Conservation (phyloP, 2,888 invertebrate genomes). For the Buathra laborator region DNA sequence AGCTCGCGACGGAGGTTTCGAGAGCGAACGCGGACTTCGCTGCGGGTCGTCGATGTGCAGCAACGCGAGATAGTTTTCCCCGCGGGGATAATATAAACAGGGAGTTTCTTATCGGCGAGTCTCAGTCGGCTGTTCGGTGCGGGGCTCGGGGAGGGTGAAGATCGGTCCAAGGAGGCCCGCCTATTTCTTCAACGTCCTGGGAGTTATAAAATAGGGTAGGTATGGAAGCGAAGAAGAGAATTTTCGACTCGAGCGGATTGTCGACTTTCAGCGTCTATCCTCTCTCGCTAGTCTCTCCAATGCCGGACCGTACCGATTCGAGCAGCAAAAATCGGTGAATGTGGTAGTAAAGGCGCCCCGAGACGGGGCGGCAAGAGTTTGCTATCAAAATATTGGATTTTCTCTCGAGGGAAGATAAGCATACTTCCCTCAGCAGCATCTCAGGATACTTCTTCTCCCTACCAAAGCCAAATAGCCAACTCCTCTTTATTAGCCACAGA, state of each 20-base stretch:
- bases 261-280: not conserved
- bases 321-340: slow-evolving; percentile 23
- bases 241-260: slow-evolving; percentile 28
- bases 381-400: slow-evolving; percentile 47
- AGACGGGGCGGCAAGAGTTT: slow-evolving; percentile 6
- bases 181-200: slow-evolving; percentile 26
- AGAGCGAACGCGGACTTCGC: not conserved
- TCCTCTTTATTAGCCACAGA: slow-evolving; percentile 37
- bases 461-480: not conserved
- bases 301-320: not conserved
- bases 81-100: slow-evolving; percentile 57
- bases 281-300: not conserved
- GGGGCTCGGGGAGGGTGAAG: not conserved
- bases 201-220: slow-evolving; percentile 45
- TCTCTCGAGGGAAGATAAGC: slow-evolving; percentile 9
- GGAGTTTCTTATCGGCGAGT: slow-evolving; percentile 53
- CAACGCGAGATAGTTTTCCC: slow-evolving; percentile 44
- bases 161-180: slow-evolving; percentile 32
- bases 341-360: not conserved
- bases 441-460: not conserved
- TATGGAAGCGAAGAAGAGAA: slow-evolving; percentile 13
- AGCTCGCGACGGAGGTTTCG: slow-evolving; percentile 1
- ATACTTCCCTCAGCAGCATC: not conserved
- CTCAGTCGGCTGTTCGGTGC: slow-evolving; percentile 29
- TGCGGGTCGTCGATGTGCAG: slow-evolving; percentile 14